phyloP scores from a whole-genome alignment of 53 echinoderm and acorn worm genomes.

The Hippasteria phrygiana region DNA sequence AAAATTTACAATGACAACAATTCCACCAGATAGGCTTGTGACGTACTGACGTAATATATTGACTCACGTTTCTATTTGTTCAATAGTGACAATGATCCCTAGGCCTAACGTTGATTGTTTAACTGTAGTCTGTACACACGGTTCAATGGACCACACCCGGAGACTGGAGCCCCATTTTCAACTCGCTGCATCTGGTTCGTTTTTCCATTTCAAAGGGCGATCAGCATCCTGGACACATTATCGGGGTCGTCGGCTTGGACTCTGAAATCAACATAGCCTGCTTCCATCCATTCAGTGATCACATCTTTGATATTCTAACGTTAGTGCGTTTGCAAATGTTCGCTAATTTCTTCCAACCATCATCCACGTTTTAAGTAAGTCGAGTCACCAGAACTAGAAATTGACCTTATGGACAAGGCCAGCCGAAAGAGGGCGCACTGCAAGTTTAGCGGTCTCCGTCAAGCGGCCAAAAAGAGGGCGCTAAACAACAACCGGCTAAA shows the following conservation, averaged over 20 bases:
- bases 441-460: background rate
- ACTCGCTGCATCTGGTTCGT: background rate
- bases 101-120: no score
- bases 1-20: no score
- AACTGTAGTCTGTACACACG: no score
- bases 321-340: no score
- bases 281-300: no score
- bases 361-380: no score
- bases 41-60: background rate
- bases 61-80: background rate
- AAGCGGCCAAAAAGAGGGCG: slow-evolving; percentile 35
- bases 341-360: no score
- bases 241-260: background rate
- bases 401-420: background rate
- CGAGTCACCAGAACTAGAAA: no score
- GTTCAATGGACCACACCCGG: slow-evolving; percentile 16
- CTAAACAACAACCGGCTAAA: background rate
- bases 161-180: slow-evolving; percentile 51
- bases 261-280: background rate
- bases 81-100: background rate
- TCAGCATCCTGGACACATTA: background rate
- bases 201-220: slow-evolving; percentile 33
- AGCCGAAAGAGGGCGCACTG: slow-evolving; percentile 18
- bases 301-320: no score
- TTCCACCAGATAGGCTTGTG: no score